phyloP scores from a whole-genome alignment of 2,888 invertebrate genomes.

The Eurytoma adleriae region DNA sequence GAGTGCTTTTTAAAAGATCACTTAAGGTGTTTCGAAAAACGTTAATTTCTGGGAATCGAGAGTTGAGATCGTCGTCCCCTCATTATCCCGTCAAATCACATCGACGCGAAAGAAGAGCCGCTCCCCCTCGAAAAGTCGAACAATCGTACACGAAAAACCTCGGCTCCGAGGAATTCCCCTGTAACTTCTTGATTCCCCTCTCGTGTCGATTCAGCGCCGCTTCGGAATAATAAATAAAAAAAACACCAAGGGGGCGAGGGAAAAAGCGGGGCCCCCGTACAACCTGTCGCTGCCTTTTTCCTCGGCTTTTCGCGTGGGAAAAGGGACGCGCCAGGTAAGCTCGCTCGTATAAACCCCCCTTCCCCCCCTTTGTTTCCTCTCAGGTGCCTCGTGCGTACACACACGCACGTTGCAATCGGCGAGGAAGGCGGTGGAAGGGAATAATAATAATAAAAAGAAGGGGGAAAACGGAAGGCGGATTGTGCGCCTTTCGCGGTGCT shows the following conservation, averaged over 20 bases:
- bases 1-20: too few relatives aligned
- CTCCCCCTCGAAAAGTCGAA: too few relatives aligned
- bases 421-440: not conserved
- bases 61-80: too few relatives aligned
- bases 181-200: conserved; percentile 15
- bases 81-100: too few relatives aligned
- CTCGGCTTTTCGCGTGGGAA: conserved; percentile 54
- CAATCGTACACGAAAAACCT: too few relatives aligned
- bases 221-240: not conserved
- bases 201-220: not conserved
- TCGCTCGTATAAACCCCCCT: not conserved
- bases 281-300: conserved; percentile 52
- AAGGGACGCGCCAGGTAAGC: conserved; percentile 26
- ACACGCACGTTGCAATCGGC: not conserved
- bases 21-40: too few relatives aligned
- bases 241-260: not conserved
- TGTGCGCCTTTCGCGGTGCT: not conserved
- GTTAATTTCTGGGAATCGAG: too few relatives aligned
- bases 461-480: not conserved
- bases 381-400: not conserved
- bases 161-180: too few relatives aligned
- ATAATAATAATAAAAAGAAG: not conserved
- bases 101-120: not conserved
- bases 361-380: conserved; percentile 43
- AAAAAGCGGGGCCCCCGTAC: conserved; percentile 13